These are phyloP conservation scores for Malacoctenus gilli DNA, from an alignment of 2,797 vertebrate species.

Conservation along the genomic window DNA sequence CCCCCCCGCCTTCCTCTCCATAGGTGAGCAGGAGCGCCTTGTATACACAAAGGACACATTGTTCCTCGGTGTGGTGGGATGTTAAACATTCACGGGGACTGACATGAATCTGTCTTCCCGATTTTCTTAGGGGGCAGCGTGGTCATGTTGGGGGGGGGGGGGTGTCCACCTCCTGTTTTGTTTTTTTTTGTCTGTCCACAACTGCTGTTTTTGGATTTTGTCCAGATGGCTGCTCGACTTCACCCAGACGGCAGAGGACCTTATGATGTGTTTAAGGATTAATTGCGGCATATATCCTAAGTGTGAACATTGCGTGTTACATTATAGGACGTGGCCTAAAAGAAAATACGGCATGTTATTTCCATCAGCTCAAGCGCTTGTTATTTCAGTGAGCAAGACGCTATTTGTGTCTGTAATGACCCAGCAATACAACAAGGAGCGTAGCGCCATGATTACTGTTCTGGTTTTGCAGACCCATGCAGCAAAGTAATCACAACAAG, in stretches of 20 bases:
- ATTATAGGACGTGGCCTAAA: no score
- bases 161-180: no score
- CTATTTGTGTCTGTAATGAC: constrained; percentile 35
- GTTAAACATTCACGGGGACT: constrained; percentile 61
- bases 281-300: constrained; percentile 58
- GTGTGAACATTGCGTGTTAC: constrained; percentile 50
- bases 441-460: constrained; percentile 15
- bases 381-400: constrained; percentile 24
- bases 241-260: constrained; percentile 39
- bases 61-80: constrained; percentile 38
- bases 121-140: constrained; percentile 35
- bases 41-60: constrained; percentile 60
- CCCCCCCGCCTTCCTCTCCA: no score
- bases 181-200: not conserved
- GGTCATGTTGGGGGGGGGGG: not conserved
- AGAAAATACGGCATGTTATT: constrained; percentile 53
- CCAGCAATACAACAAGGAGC: constrained; percentile 11
- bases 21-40: constrained; percentile 36
- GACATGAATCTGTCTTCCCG: constrained; percentile 71
- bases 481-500: constrained; percentile 14
- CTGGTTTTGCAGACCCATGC: constrained; percentile 12
- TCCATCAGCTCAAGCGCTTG: constrained; percentile 18
- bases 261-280: constrained; percentile 72
- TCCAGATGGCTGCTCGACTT: constrained; percentile 61
- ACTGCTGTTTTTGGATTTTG: constrained; percentile 62